Conservation (phyloP, 2,113 vertebrate genomes). For the Rhinoptilus africanus region DNA sequence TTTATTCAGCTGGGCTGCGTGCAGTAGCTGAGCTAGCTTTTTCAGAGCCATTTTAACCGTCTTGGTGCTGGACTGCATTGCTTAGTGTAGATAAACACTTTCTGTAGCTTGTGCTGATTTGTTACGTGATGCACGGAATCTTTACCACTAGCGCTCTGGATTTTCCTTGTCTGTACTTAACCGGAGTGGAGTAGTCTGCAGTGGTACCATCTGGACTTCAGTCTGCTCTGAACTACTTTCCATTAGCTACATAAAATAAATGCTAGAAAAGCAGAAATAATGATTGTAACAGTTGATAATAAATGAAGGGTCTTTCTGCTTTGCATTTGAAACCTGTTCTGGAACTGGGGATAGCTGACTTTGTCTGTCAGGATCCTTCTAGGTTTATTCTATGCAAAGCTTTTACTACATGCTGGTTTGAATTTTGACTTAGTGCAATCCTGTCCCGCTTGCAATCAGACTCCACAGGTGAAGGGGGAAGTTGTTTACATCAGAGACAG, state of each 20-base stretch:
- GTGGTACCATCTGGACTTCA: background rate
- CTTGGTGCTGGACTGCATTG: background rate
- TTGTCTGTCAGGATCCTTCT: background rate
- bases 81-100: background rate
- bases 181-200: background rate
- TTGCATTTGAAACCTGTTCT: background rate
- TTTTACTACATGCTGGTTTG: background rate
- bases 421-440: background rate
- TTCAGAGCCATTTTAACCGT: background rate
- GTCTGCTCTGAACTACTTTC: background rate
- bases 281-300: background rate
- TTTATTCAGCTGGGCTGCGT: background rate
- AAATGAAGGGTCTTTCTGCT: background rate
- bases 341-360: background rate
- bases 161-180: background rate
- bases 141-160: background rate
- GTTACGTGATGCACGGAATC: background rate
- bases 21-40: constrained; percentile 21
- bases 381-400: background rate
- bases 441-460: background rate
- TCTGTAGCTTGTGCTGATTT: background rate
- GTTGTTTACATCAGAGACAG: background rate
- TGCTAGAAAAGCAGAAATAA: background rate
- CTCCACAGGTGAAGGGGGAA: background rate
- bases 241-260: background rate